Evolutionary conservation across 53 echinoderm and acorn worm species (phyloP), one percentile per base, ranked within the genome.

Genomic region (Holothuria leucospilota): DNA sequence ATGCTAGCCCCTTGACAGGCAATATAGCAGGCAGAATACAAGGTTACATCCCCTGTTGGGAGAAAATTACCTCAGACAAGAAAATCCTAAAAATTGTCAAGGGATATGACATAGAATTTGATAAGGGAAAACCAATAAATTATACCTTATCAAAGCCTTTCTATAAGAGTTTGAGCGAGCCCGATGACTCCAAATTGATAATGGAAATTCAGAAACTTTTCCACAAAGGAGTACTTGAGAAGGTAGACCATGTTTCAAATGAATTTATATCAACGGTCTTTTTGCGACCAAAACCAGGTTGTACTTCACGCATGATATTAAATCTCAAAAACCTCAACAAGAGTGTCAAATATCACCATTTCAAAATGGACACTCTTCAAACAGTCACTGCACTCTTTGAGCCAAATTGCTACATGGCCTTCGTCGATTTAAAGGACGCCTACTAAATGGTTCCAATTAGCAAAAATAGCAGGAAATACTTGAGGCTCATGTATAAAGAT

Each of bases 281-380:
- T 21, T 20, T 61, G 61, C n/a, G n/a, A n/a, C n/a, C n/a, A n/a
- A n/a, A n/a, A n/a, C n/a, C n/a, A n/a, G n/a, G n/a, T n/a, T n/a
- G 61, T 61, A 20, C 61, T 61, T 61, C 61, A 61, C 61, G 2
- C 21, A 61, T 61, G 61, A 61, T 61, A 61, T 61, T 61, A 61
- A 61, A 61, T 21, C 61, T 61, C 21, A 1, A 61, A 61, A 61
- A 61, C 21, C 61, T 61, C 61, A 61, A 61, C 61, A 1, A 0
- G 61, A 61, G 61, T 61, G 61, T 61, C 61, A 61, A 61, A 61
- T 61, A 61, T 61, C 61, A 61, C 61, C 61, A 61, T n/a, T n/a
- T n/a, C n/a, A n/a, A n/a, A n/a, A n/a, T n/a, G n/a, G n/a, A n/a
- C n/a, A n/a, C n/a, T n/a, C 2, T 61, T 61, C 61, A 61, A 61